Conservation (phyloP, 53 echinoderm and acorn worm genomes). For the Echinarachnius parma region DNA sequence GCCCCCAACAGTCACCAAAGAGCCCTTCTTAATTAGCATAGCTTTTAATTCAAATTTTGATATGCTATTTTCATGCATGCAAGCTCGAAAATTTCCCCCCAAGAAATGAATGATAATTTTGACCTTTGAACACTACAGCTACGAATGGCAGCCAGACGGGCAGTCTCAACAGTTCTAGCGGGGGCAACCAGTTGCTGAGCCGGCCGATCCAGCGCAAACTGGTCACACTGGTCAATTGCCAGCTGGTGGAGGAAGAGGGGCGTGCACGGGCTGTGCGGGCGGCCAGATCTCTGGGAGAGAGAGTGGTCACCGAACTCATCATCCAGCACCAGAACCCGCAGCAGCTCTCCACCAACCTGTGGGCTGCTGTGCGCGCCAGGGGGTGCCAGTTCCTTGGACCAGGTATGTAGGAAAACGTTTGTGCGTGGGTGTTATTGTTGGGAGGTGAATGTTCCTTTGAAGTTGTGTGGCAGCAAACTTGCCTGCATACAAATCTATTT, state of each 20-base stretch:
- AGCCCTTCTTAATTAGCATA: too few relatives aligned
- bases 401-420: constrained; percentile 48
- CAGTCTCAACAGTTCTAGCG: neutral
- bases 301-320: constrained; percentile 86
- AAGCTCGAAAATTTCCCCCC: too few relatives aligned
- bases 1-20: too few relatives aligned
- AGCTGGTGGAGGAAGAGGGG: constrained; percentile 92
- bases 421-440: neutral
- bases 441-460: too few relatives aligned
- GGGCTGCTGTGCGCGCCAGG: constrained; percentile 94
- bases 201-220: constrained; percentile 96
- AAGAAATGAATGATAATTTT: too few relatives aligned
- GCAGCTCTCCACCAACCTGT: constrained; percentile 89
- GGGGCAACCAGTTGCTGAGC: constrained; percentile 57
- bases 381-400: constrained; percentile 99
- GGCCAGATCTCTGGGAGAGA: constrained; percentile 88
- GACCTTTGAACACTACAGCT: too few relatives aligned
- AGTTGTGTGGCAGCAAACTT: too few relatives aligned
- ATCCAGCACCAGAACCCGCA: constrained; percentile 96
- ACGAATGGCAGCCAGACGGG: constrained; percentile 8
- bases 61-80: too few relatives aligned
- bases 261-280: constrained; percentile 84
- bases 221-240: constrained; percentile 88
- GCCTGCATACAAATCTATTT: too few relatives aligned
- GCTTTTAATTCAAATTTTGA: too few relatives aligned